Percentiles rank a stretch among this genome's conserved stretches.
Conservation (phyloP, 2,888 invertebrate species). For the Himalopsyche japonica region DNA sequence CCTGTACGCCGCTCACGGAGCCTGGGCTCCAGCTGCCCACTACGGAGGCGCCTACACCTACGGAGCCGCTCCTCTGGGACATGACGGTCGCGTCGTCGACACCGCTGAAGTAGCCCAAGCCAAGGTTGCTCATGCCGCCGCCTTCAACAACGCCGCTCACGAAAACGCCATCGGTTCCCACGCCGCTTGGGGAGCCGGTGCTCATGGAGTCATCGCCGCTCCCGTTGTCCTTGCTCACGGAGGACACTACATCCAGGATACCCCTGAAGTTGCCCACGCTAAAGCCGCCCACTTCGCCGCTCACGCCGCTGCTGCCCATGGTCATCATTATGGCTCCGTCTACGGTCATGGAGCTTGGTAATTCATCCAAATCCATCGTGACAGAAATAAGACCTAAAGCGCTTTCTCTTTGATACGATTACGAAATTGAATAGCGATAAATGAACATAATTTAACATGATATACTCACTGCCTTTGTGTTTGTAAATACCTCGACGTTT, state of each 20-base stretch:
- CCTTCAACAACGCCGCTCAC: conserved; percentile 59
- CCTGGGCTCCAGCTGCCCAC: conserved; percentile 14
- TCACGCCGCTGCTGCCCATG: neutral
- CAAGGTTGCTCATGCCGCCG: conserved; percentile 62
- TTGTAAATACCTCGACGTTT: no score
- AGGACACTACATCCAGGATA: conserved; percentile 62
- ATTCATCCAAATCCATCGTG: neutral
- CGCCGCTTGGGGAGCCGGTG: conserved; percentile 52
- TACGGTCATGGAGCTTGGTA: conserved; percentile 20
- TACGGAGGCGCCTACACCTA: conserved; percentile 21
- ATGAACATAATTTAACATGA: no score
- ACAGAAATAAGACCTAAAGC: no score
- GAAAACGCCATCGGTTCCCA: conserved; percentile 64
- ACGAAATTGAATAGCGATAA: no score
- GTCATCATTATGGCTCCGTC: neutral
- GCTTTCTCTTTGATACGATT: no score
- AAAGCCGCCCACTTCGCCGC: conserved; percentile 59
- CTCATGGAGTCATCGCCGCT: conserved; percentile 51
- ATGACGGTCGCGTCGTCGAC: conserved; percentile 62
- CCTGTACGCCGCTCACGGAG: neutral
- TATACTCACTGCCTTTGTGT: no score
- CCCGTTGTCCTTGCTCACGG: conserved; percentile 59
- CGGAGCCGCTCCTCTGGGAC: conserved; percentile 61
- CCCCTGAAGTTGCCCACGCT: conserved; percentile 65
- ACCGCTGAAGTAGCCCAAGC: conserved; percentile 67